A percentile compares a stretch with the other conserved stretches of the same genome.
These are phyloP conservation scores for Mus musculus DNA, from an alignment of 2,113 vertebrate species.

Conservation along the genomic window DNA sequence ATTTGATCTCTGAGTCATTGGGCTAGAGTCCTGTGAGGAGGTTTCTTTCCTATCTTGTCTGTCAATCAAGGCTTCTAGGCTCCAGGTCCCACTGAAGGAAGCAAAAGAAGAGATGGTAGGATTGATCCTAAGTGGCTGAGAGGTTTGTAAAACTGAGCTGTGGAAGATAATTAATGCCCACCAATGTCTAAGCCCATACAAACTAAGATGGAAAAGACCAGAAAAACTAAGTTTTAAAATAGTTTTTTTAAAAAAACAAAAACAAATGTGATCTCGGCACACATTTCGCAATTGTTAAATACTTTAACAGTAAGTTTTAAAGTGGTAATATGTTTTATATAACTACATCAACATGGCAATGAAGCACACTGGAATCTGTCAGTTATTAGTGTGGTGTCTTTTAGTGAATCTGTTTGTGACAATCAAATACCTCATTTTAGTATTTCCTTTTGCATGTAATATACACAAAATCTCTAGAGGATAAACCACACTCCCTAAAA, in stretches of 20 bases:
- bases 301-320: constrained; percentile 83
- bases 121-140: not conserved
- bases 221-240: constrained; percentile 71
- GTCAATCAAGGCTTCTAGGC: not conserved
- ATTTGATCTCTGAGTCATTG: not conserved
- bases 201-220: constrained; percentile 1
- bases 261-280: constrained; percentile 64
- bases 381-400: constrained; percentile 80
- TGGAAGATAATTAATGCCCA: not conserved
- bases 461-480: constrained; percentile 66
- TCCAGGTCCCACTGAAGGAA: not conserved
- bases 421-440: constrained; percentile 81
- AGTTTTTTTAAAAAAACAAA: not conserved
- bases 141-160: not conserved
- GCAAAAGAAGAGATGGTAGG: not conserved
- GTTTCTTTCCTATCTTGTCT: not conserved
- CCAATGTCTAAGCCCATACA: not conserved
- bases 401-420: constrained; percentile 78
- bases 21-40: not conserved
- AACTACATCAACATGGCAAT: constrained; percentile 83
- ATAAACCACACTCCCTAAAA: constrained; percentile 9
- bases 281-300: constrained; percentile 80
- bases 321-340: constrained; percentile 73
- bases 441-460: constrained; percentile 76
- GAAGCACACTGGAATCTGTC: constrained; percentile 73